Base-by-base conservation (phyloP, 2,797 vertebrate species). In the Zenarchopterus dispar region DNA sequence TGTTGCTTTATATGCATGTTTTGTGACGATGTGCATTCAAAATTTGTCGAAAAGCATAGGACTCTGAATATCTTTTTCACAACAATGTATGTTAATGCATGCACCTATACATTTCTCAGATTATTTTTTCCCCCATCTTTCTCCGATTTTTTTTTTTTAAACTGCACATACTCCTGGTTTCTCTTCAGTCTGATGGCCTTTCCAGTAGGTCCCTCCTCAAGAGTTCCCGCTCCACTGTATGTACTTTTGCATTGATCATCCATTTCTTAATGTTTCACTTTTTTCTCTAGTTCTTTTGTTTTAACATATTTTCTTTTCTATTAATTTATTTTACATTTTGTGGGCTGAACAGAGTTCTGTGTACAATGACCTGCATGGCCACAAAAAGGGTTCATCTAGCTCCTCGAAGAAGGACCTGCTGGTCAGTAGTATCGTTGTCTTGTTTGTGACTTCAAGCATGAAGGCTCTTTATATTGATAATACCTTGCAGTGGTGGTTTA, bases 361-460 rank as follows among this genome's bases (percentile, higher is more conserved):
- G 85, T 95, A 94, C 86, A 94, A 82, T 87, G 95, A 94, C 80
- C 93, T 93, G 78, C 89, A 84, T 8, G 90, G 89, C 79, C 82
- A 84, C 78, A 96, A 92, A 94, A 96, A 90, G 91, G 80, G 91
- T 73, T 80, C 88, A 28, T 90, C 92, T 80, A 90, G 85, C 85
- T 88, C 88, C 61, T 94, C 93, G 56, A 92, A 48, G 89, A 97
- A 94, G 86, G 94, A 94, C 70, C 88, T 94, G 56, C 93, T 99
- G 96, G 95, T 97, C 93, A 96, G 96, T 98, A 80, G 44, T 59
- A 18, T 81, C 48, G 5, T 33, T 73, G 56, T 73, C 31, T 70
- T 11, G 39, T 51, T 42, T 70, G 39, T 33, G 28, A 66, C 41
- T 64, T 77, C 56, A 50, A 67, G 70, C 69, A 80, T 70, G 50